Base-by-base conservation (phyloP, 1,140 invertebrate species). In the Leptinotarsa lineolata region DNA sequence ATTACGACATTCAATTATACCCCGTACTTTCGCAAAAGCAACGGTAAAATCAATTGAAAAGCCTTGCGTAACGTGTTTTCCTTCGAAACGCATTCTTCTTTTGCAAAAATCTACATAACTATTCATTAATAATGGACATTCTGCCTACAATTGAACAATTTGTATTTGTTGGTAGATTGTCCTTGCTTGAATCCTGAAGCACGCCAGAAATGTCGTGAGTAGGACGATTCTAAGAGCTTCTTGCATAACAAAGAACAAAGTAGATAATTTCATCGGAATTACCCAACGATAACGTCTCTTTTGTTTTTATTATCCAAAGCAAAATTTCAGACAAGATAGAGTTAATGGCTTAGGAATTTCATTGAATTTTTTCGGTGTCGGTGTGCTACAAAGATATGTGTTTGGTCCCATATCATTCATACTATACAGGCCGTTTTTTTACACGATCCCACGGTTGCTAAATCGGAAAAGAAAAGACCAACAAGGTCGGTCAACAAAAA, bases 151-250 rank as follows among this genome's bases (percentile, higher is more conserved):
- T 30, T 63, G 20, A 30, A 63, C 20, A 63, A 63, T 63, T 63
- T 63, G 61, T 63, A 63, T 63, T 63, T 63, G 61, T 63, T 20
- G 61, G 61, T 63, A 63, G 46, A 6, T n/a, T 68, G 48, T 68
- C 67, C 67, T 68, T 68, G 67, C 48, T 18, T 16, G 45, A 21
- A 12, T 44, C 16, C 54, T 22, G 8, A 48, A 30, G 67, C 67
- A 68, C 48, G 48, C 46, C n/a, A 68, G 67, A 68, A 45, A 68
- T 68, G 67, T 68, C 67, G 67, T 68, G 67, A 68, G 67, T 68
- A 68, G 67, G 67, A 68, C 46, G 67, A 68, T 68, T 15, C 65
- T 67, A 67, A 22, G 39, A 67, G 18, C 18, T 21, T 68, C 44
- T 68, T 68, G 67, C 67, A 68, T 68, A 68, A 68, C 67, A 6